Base-by-base conservation (phyloP, 2,797 vertebrate species). In the Poeciliopsis presidionis region DNA sequence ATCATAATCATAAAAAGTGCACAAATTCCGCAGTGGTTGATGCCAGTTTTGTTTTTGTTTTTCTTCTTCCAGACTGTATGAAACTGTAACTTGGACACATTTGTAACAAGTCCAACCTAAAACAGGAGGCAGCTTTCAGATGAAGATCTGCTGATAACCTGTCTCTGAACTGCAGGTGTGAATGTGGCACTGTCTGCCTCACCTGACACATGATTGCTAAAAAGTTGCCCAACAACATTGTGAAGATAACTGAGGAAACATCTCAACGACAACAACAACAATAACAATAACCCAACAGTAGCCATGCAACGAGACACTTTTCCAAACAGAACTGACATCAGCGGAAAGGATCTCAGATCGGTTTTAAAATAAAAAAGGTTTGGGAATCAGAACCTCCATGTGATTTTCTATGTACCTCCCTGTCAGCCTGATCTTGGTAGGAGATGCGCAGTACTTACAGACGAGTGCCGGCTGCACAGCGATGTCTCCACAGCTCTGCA, bases 371-470 rank as follows among this genome's bases (percentile, higher is more conserved):
- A 0, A 74, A 22, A 53, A 25, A 53, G 20, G 59, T 57, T 65
- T 12, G 2, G 25, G 14, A 67, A 36, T 36, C 30, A 39, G 20
- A 67, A 25, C 33, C 36, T 4, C 18, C 18, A 25, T 39, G 36
- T 41, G 63, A 6, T 11, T 46, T 14, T 72, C 6, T 16, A 39
- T 75, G 53, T 33, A 47, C 73, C 78, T 73, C 67, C 53, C 4
- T 45, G 41, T 81, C 53, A 47, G n/a, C 41, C 13, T 59, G 71
- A 72, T 7, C 25, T 22, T 33, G 80, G 76, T 73, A 86, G 43
- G 84, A 87, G 87, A 69, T 61, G 65, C 84, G 25, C 59, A 25
- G 89, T 95, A 96, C 95, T 96, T 93, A 96, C 96, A 82, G 84
- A 88, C 83, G 76, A 76, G 84, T 73, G 86, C 86, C 80, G 85